Conservation (phyloP, 1,140 invertebrate species). For the Galendromus occidentalis region DNA sequence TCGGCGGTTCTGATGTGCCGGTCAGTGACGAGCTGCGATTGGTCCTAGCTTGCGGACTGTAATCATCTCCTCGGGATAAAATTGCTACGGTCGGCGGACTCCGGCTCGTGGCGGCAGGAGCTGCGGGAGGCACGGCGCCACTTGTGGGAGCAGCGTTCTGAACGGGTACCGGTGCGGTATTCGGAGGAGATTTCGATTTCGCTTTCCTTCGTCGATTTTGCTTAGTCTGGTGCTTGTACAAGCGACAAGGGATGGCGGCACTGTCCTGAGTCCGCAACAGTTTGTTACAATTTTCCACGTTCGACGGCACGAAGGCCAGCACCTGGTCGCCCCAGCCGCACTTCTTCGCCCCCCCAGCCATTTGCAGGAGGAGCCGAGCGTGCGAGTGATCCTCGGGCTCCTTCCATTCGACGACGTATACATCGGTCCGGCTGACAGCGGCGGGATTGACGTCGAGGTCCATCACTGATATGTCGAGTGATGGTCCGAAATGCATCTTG, state of each 20-base stretch:
- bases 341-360: neutral
- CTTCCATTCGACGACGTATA: neutral
- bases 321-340: neutral
- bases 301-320: neutral
- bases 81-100: no score
- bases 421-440: neutral
- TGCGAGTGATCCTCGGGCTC: neutral
- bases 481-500: neutral
- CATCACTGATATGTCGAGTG: neutral
- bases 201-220: neutral
- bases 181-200: no score
- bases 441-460: neutral
- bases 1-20: no score
- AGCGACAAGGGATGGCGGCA: neutral
- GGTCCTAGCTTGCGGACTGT: no score
- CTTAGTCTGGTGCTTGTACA: neutral
- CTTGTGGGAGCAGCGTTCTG: no score
- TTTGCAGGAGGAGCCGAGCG: neutral
- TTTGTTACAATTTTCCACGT: neutral
- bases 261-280: neutral
- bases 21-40: no score
- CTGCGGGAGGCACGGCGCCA: no score
- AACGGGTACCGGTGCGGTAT: no score
- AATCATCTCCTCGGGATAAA: no score
- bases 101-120: no score